phyloP scores from a whole-genome alignment of 2,113 vertebrate genomes.

The Ranitomeya imitator region DNA sequence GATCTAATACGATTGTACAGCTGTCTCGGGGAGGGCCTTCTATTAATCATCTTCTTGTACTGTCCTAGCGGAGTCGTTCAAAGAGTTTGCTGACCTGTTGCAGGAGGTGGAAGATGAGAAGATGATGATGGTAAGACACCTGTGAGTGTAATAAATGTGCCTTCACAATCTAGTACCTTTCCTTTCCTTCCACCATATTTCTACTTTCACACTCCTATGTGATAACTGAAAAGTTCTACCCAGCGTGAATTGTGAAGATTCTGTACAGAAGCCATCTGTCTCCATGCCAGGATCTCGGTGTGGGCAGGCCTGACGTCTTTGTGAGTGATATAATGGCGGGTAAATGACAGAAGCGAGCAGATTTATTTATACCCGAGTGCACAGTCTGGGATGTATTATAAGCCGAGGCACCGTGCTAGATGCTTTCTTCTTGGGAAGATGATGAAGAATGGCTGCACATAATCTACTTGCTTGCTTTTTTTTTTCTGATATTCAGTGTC shows the following conservation, averaged over 20 bases:
- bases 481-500: background rate
- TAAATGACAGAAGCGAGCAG: background rate
- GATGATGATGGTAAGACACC: conserved; percentile 90
- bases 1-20: background rate
- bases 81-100: conserved; percentile 92
- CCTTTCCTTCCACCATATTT: background rate
- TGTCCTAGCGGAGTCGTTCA: conserved; percentile 89
- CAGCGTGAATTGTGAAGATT: background rate
- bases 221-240: background rate
- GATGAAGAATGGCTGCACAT: background rate
- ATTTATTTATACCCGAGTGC: background rate
- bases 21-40: background rate
- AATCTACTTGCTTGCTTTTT: background rate
- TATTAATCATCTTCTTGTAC: background rate
- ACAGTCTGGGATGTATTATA: background rate
- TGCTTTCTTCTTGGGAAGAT: background rate
- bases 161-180: background rate
- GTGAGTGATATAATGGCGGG: background rate
- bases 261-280: background rate
- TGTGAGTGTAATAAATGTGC: background rate
- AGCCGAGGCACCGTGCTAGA: background rate
- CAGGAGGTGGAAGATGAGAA: conserved; percentile 93
- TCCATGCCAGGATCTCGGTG: background rate
- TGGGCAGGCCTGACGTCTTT: background rate
- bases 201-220: background rate